These are phyloP conservation scores for Xenops minutus DNA, from an alignment of 2,797 vertebrate genomes.

Conservation along the genomic window DNA sequence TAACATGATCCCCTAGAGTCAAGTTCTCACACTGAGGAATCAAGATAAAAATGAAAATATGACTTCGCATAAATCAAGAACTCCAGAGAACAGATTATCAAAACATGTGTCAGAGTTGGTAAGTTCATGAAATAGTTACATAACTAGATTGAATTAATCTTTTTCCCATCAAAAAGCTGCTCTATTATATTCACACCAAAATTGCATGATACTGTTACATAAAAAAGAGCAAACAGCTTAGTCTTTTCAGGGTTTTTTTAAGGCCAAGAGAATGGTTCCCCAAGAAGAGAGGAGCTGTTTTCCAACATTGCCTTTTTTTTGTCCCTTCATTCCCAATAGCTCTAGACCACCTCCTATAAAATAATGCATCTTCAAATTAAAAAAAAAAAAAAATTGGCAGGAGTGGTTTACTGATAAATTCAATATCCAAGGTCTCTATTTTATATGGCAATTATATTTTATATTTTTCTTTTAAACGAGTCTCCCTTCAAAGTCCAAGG, in stretches of 20 bases:
- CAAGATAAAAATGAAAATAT: conserved; percentile 16
- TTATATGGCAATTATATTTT: neutral
- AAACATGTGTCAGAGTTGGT: neutral
- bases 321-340: neutral
- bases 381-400: neutral
- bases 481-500: neutral
- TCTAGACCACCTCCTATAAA: neutral
- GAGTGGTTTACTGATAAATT: neutral
- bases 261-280: neutral
- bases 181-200: neutral
- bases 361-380: neutral
- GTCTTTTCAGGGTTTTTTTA: neutral
- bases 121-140: neutral
- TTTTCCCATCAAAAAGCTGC: neutral
- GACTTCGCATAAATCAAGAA: conserved; percentile 38
- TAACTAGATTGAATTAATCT: neutral
- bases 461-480: neutral
- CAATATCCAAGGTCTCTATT: neutral
- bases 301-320: neutral
- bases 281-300: neutral
- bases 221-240: neutral
- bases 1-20: neutral
- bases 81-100: neutral
- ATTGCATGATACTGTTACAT: neutral
- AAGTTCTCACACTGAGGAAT: neutral